Conservation (phyloP, 2,888 invertebrate species). For the Linyphia triangularis region DNA sequence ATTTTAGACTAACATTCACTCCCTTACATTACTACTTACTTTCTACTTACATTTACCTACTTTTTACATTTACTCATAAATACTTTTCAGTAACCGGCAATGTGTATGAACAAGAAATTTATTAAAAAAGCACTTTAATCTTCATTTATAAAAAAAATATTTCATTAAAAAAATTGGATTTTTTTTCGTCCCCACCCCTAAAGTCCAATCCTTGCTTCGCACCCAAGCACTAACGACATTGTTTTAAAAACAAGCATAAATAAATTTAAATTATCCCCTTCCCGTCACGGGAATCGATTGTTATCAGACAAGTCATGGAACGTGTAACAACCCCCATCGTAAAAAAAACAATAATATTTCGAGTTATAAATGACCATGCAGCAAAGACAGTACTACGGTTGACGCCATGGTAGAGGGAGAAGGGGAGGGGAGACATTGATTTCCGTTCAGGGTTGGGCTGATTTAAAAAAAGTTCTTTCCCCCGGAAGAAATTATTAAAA, state of each 20-base stretch:
- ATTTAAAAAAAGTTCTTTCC: constrained; percentile 46
- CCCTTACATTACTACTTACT: no score
- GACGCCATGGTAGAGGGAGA: constrained; percentile 14
- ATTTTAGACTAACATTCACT: no score
- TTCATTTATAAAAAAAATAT: background rate
- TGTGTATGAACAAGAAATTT: no score
- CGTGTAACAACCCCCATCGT: background rate
- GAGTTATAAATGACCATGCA: constrained; percentile 63
- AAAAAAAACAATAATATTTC: constrained; percentile 45
- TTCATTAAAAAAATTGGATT: background rate
- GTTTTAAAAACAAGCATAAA: constrained; percentile 51
- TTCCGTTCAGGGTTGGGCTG: constrained; percentile 53
- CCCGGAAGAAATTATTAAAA: constrained; percentile 7
- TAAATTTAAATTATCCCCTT: constrained; percentile 61
- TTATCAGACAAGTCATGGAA: constrained; percentile 26
- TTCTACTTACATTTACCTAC: no score
- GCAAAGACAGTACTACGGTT: constrained; percentile 37
- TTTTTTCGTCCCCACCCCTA: constrained; percentile 24
- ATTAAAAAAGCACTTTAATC: background rate
- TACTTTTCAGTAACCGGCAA: no score
- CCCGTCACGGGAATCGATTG: constrained; percentile 41
- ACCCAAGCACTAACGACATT: background rate
- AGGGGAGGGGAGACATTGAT: constrained; percentile 36
- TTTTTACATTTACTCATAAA: no score
- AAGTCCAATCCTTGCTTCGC: background rate